Evolutionary conservation across 2,113 vertebrate genomes (phyloP), one percentile per base, ranked within the genome.

Genomic region (Zapornia atra): DNA sequence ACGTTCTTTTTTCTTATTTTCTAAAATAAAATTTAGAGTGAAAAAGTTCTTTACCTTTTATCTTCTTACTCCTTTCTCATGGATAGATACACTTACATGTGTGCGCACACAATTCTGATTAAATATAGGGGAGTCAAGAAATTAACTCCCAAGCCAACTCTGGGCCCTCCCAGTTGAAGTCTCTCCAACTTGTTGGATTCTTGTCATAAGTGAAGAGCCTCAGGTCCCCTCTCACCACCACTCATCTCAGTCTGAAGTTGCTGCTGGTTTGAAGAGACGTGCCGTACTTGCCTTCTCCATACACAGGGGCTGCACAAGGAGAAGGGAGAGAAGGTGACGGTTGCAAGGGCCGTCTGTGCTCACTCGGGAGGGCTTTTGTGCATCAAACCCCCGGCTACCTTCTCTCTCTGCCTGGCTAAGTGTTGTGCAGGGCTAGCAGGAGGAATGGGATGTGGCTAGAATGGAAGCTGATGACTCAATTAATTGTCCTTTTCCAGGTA

Each of bases 261-360:
- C 25, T 31, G 8, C n/a, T 15, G 18, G 16, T 69, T 51, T 0
- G 1, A 28, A 17, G 22, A 40, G 61, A 26, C 0, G 1, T 51
- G 57, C 21, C 8, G 2, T 46, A 12, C 65, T 36, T 44, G 7
- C 25, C 36, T 51, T 42, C 56, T 51, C 8, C 25, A 1, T 36
- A 19, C 17, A 7, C 6, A 15, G 19, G 33, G 33, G 38, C 36
- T 50, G 31, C 21, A 15, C 17, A 9, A 34, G 20, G 40, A 65
- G 46, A 44, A 65, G 2, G 38, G n/a, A 66, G 28, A 31, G 64
- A 59, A 56, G 20, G 10, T 26, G 59, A 18, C 34, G 36, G 53
- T 36, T 68, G 29, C 4, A 3, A 3, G 31, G 15, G 26, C 31
- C 60, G 26, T 19, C 56, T 42, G 12, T 53, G 42, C 42, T 53